These are phyloP conservation scores for Drosophila atripex DNA, from an alignment of 2,888 invertebrate species.

Conservation along the genomic window DNA sequence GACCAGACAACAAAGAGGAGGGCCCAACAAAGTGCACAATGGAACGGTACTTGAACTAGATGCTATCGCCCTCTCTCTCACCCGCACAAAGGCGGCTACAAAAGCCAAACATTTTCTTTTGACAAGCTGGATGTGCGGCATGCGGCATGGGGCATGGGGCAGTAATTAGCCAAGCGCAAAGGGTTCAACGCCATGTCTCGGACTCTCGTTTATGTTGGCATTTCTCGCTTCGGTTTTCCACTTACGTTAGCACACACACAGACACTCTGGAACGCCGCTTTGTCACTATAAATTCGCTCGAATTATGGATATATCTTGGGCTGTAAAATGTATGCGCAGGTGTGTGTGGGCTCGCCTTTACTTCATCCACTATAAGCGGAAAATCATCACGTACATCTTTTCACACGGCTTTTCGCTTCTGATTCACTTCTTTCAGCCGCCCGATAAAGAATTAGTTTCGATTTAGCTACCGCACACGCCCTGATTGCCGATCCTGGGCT, in stretches of 20 bases:
- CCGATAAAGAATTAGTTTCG: conserved; percentile 1
- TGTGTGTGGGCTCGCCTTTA: conserved; percentile 37
- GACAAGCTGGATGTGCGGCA: neutral
- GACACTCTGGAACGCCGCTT: conserved; percentile 9
- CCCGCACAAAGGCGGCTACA: conserved; percentile 2
- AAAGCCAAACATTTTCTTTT: conserved; percentile 40
- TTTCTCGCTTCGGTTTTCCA: conserved; percentile 28
- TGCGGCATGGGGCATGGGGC: conserved; percentile 1
- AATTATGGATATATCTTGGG: conserved; percentile 61
- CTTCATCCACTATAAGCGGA: conserved; percentile 32
- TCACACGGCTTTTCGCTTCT: conserved; percentile 25
- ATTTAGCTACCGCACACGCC: conserved; percentile 19
- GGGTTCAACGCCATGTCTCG: conserved; percentile 60
- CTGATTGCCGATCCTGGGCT: conserved; percentile 25
- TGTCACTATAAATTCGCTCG: conserved; percentile 55
- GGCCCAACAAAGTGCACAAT: conserved; percentile 44
- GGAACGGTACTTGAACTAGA: conserved; percentile 59
- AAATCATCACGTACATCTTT: conserved; percentile 45
- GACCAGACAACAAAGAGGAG: conserved; percentile 68
- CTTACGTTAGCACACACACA: conserved; percentile 29
- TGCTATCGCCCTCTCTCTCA: conserved; percentile 26
- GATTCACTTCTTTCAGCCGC: conserved; percentile 6
- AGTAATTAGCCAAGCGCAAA: conserved; percentile 75
- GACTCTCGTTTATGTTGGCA: conserved; percentile 9
- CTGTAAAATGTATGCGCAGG: conserved; percentile 42